These are phyloP conservation scores for Pachyramphus minor DNA, from an alignment of 2,113 vertebrate species.

Conservation along the genomic window DNA sequence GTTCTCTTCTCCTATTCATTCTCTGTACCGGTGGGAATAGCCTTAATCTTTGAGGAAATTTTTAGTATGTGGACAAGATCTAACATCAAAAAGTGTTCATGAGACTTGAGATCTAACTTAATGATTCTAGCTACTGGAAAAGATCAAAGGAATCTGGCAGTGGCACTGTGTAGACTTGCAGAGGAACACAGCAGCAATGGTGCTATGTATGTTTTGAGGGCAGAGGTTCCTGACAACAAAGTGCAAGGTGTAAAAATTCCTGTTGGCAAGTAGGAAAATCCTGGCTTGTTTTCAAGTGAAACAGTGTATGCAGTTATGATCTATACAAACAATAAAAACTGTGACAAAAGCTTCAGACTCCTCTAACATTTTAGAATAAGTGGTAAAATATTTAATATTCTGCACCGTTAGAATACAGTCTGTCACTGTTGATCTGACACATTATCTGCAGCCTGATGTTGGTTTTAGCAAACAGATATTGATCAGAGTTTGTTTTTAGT, in stretches of 20 bases:
- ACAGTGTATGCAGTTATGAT: not conserved
- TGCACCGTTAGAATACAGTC: not conserved
- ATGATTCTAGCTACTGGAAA: not conserved
- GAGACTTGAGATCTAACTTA: not conserved
- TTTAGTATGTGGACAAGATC: not conserved
- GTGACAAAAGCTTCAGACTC: not conserved
- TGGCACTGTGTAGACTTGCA: not conserved
- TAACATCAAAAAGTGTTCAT: not conserved
- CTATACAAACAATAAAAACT: not conserved
- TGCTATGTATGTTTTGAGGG: not conserved
- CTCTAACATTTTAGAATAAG: not conserved
- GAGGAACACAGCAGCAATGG: not conserved
- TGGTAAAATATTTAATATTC: not conserved
- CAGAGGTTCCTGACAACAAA: not conserved
- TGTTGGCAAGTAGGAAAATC: not conserved
- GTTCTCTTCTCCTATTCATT: not conserved
- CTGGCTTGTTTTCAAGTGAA: not conserved
- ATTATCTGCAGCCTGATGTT: not conserved
- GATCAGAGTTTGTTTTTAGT: not conserved
- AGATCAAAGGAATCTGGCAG: not conserved
- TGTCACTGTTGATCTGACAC: not conserved
- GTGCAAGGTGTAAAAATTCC: not conserved
- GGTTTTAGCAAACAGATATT: not conserved
- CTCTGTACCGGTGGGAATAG: conserved; percentile 3
- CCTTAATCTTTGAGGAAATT: not conserved